Base-by-base conservation (phyloP, 1,140 invertebrate species). In the Drosophila sp. region DNA sequence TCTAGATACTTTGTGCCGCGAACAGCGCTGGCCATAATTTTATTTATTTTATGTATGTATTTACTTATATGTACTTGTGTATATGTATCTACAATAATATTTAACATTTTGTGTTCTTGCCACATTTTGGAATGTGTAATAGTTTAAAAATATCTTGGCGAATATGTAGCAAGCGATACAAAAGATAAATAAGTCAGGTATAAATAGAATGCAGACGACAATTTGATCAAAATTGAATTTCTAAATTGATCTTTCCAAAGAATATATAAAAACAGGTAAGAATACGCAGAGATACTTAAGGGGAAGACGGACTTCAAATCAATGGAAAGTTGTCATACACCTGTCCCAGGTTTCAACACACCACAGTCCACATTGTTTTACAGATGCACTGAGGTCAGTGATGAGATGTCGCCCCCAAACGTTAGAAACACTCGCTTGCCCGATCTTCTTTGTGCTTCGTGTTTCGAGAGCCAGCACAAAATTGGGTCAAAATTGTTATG, bases 401-500 rank as follows among this genome's bases (percentile, higher is more conserved):
- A 82, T 78, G 75, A 63, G 46, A 36, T 43, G 59, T n/a, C 34
- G 54, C 36, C 13, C 18, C 38, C 14, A 48, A 38, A 56, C 45
- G 43, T 50, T 56, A 72, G 59, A 67, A 81, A 69, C 74, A 82
- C 66, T 86, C 75, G 46, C 45, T 46, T 11, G 25, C 21, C 13
- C 45, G 11, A 65, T 34, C 29, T 66, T 38, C 63, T 53, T 25
- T 46, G 59, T 53, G 46, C 65, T 59, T 46, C 36, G 41, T 84
- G 64, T 83, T 81, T 76, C 81, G 67, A 78, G 36, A 65, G 59
- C 63, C 57, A 66, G 64, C 54, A 61, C 46, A 66, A 82, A 90
- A 90, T 90, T 90, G 54, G 87, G 87, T 90, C 87, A 90, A 90
- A 90, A 86, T 90, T 90, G 86, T 90, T 90, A 90, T 90, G 86